phyloP scores from a whole-genome alignment of 2,797 vertebrate genomes.

The Tenualosa ilisha region DNA sequence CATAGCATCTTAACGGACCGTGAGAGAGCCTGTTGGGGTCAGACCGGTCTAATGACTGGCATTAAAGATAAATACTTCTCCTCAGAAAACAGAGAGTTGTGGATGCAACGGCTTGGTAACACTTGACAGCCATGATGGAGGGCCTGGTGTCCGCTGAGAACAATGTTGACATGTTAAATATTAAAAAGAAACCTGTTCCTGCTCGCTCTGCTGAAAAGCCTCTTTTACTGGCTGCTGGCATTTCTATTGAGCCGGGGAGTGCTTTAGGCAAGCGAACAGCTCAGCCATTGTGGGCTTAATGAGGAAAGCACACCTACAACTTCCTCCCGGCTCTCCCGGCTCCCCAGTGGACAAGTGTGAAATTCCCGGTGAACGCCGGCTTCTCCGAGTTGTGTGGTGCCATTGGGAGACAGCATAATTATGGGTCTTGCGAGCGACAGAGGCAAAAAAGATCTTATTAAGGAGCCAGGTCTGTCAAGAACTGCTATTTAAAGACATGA shows the following conservation, averaged over 20 bases:
- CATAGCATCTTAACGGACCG: background rate
- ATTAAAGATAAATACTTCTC: slow-evolving; percentile 40
- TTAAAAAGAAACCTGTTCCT: slow-evolving; percentile 44
- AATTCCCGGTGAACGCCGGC: slow-evolving; percentile 58
- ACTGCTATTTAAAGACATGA: background rate
- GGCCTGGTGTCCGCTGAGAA: slow-evolving; percentile 44
- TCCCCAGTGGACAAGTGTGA: slow-evolving; percentile 53
- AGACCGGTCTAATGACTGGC: slow-evolving; percentile 18
- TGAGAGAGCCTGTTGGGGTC: background rate
- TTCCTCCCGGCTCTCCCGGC: slow-evolving; percentile 57
- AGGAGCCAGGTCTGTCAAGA: background rate
- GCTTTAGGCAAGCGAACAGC: slow-evolving; percentile 57
- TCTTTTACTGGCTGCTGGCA: background rate
- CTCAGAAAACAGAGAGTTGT: slow-evolving; percentile 13
- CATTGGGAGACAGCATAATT: slow-evolving; percentile 79
- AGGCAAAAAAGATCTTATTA: slow-evolving; percentile 3
- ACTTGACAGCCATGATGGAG: slow-evolving; percentile 46
- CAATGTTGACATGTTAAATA: slow-evolving; percentile 59
- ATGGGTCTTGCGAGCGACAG: slow-evolving; percentile 48
- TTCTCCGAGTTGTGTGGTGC: slow-evolving; percentile 70
- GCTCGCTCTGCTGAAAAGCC: background rate
- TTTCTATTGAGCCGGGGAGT: slow-evolving; percentile 49
- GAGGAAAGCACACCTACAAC: slow-evolving; percentile 60
- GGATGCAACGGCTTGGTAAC: slow-evolving; percentile 23
- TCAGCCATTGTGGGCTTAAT: slow-evolving; percentile 65